phyloP scores from a whole-genome alignment of 2,113 vertebrate genomes.

The Calypte anna region DNA sequence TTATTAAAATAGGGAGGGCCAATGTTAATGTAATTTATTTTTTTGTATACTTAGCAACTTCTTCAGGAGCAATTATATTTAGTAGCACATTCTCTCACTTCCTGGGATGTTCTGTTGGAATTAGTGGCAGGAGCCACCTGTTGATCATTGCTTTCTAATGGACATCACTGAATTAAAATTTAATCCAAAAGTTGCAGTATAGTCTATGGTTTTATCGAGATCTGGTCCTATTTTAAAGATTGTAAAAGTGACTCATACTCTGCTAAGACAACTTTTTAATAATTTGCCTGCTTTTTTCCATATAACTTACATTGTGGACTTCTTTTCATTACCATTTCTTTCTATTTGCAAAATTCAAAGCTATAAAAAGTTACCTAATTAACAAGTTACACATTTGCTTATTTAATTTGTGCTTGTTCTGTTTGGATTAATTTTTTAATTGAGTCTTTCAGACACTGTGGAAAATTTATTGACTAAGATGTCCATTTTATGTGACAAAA shows the following conservation, averaged over 20 bases:
- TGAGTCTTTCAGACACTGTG: conserved; percentile 56
- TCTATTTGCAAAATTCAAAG: not conserved
- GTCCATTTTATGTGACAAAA: conserved; percentile 68
- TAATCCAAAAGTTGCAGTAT: not conserved
- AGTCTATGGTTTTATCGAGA: not conserved
- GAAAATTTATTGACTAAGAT: conserved; percentile 65
- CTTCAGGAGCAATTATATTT: not conserved
- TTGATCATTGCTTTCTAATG: not conserved
- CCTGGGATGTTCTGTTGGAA: not conserved
- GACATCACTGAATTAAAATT: not conserved
- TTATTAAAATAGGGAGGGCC: not conserved
- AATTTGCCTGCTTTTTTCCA: not conserved
- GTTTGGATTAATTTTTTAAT: conserved; percentile 75
- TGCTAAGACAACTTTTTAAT: not conserved
- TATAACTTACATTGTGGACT: not conserved
- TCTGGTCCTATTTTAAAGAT: not conserved
- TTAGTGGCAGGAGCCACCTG: not conserved
- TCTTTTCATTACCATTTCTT: not conserved
- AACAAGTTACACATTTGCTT: conserved; percentile 24
- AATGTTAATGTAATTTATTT: not conserved
- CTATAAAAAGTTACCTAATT: conserved; percentile 13
- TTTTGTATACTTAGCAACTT: not conserved
- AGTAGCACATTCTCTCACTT: not conserved
- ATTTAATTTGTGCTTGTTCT: conserved; percentile 66
- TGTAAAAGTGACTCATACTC: not conserved